Evolutionary conservation across 1,140 invertebrate species (phyloP).

Genomic region (Plodia interpunctella): DNA sequence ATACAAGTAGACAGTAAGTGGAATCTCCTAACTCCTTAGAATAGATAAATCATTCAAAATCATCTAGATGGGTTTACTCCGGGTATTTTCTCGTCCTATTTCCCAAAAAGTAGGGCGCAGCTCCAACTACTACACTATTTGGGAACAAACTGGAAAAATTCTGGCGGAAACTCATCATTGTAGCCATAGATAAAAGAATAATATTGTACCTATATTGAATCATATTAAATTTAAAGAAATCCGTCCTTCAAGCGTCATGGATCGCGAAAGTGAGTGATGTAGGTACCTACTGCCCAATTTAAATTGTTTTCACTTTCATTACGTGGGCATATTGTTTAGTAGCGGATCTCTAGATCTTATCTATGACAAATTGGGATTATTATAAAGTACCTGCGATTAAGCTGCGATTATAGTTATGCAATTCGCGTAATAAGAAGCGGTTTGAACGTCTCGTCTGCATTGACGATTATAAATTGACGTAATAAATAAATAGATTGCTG

Average conservation of each 20-base stretch:
- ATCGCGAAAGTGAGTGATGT: conserved; percentile 39
- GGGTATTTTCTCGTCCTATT: too few relatives aligned
- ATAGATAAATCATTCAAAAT: too few relatives aligned
- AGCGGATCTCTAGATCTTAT: conserved; percentile 39
- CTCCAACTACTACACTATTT: too few relatives aligned
- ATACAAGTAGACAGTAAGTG: too few relatives aligned
- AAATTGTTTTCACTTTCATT: conserved; percentile 60
- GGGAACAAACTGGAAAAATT: too few relatives aligned
- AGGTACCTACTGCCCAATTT: conserved; percentile 46
- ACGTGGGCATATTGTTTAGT: conserved; percentile 39
- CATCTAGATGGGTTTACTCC: too few relatives aligned
- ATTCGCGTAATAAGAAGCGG: conserved; percentile 40
- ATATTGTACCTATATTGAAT: too few relatives aligned
- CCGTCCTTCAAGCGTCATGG: background rate
- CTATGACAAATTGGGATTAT: conserved; percentile 60
- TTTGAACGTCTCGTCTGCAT: conserved; percentile 16
- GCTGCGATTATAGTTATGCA: conserved; percentile 46
- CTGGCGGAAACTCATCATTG: too few relatives aligned
- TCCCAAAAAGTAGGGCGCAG: too few relatives aligned
- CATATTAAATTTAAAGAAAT: too few relatives aligned
- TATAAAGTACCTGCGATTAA: conserved; percentile 38
- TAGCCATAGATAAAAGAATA: too few relatives aligned
- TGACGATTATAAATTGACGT: conserved; percentile 1
- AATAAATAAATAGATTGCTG: conserved; percentile 17
- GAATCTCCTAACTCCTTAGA: too few relatives aligned